Base-by-base conservation (phyloP, 2,888 invertebrate genomes). In the Drosophila emarginata region DNA sequence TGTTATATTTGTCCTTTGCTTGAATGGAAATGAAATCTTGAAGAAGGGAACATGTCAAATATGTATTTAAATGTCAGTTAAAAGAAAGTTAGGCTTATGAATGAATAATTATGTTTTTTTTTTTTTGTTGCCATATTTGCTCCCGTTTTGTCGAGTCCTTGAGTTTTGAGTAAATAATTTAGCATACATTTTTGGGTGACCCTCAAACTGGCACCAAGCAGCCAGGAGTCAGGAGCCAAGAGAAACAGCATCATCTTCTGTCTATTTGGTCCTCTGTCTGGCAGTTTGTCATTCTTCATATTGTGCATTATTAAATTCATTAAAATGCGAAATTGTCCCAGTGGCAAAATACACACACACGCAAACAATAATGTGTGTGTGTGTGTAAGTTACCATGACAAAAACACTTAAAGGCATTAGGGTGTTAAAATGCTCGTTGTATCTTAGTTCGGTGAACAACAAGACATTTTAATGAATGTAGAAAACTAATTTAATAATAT, bases 251-350 rank as follows among this genome's bases (percentile, higher is more conserved):
- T n/a, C 36, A 23, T 45, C 58, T n/a, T 59, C 12, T 7, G 2
- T 2, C 21, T 21, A 36, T 11, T n/a, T 53, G 53, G 51, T 40
- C 50, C 15, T 52, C 28, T 56, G 39, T 40, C n/a, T 28, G 4
- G 45, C 32, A 45, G 65, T 68, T 69, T 67, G 69, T 72, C 75
- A 74, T 74, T 77, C 78, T 88, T 84, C 79, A 88, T 86, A 86
- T 87, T 84, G 45, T 79, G 78, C 76, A 67, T 72, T 88, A 90
- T 88, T 87, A 81, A 87, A 87, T 88, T 80, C 80, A 85, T 87
- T 83, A 78, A 87, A 87, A 80, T 78, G 76, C 63, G 62, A 83
- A 86, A 77, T 78, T 74, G 64, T 74, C 67, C 80, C 73, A 58
- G 61, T 67, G 74, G 70, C 70, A 73, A 66, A 73, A 75, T 64